Evolutionary conservation across 2,797 vertebrate genomes (phyloP), one percentile per base, ranked within the genome.

Genomic region (Siniperca undulata): DNA sequence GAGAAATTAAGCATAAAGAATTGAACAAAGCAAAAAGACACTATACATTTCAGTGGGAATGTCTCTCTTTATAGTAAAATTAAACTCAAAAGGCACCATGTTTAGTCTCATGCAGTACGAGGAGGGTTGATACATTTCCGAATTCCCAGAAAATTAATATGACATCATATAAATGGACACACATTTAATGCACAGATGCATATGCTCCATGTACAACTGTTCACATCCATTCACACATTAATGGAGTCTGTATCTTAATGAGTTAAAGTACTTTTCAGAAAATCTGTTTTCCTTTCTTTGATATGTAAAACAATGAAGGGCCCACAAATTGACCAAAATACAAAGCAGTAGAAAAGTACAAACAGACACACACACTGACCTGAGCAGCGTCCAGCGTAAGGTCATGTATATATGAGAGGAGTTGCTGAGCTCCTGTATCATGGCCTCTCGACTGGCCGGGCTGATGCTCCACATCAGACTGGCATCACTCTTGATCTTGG

Each of bases 401-500:
- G 95, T 95, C 70, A 93, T 60, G 50, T 88, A 92, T 67, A 96
- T 80, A 44, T 96, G 85, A 1, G 96, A 82, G 30, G 95, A 94
- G 72, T 89, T 88, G 40, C 89, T 86, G 30, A 96, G 90, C 55
- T 96, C 94, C 62, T 92, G 76, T 10, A 94, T 94, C 88, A 70
- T 93, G 34, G 94, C 94, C 0, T 91, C 84, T 7, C 82, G 72
- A 64, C 93, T 95, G 69, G 93, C 89, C 0, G 96, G 95, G 78
- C 95, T 96, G 85, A 94, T 94, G 79, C 77, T 93, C 96, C 95
- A 95, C 52, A 95, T 85, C 78, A 95, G 87, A 36, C 90, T 95
- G 74, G 95, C 88, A 3, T 96, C 95, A 62, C 95, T 95, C 90
- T 96, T 96, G 38, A 95, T 88, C 82, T 95, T 94, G 6, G 96